Percentiles rank a stretch among this genome's conserved stretches.
These are phyloP conservation scores for Drosophila borealis DNA, from an alignment of 2,888 invertebrate species.

Conservation along the genomic window DNA sequence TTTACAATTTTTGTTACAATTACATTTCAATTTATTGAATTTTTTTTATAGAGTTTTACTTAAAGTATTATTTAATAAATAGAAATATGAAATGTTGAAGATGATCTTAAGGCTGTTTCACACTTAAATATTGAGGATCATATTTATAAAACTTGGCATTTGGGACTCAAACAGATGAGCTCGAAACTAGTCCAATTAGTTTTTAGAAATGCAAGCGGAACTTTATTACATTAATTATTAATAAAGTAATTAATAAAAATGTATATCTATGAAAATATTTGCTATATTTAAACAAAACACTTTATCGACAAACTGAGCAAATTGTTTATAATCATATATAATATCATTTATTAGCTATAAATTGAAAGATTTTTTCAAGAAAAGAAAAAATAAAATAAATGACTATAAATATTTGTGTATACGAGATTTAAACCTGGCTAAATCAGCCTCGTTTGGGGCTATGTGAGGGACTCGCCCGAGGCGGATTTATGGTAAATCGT, in stretches of 20 bases:
- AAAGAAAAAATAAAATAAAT: not conserved
- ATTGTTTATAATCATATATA: too few species aligned
- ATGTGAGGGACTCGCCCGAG: not conserved
- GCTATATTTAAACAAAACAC: too few species aligned
- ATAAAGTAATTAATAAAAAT: too few species aligned
- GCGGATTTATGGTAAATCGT: not conserved
- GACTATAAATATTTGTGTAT: not conserved
- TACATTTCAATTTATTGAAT: not conserved
- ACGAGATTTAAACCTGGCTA: not conserved
- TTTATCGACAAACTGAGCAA: too few species aligned
- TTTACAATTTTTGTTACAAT: not conserved
- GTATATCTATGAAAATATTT: too few species aligned
- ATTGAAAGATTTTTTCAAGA: not conserved
- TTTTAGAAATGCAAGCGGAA: too few species aligned
- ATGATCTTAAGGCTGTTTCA: slow-evolving; percentile 4
- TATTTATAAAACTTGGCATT: not conserved
- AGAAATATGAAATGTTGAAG: not conserved
- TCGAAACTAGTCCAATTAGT: too few species aligned
- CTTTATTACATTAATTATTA: too few species aligned
- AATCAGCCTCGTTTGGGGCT: not conserved
- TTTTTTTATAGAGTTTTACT: not conserved
- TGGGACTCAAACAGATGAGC: not conserved
- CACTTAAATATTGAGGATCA: not conserved
- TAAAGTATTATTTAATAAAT: slow-evolving; percentile 1
- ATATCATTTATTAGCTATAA: too few species aligned